Base-by-base conservation (phyloP, 1,140 invertebrate genomes). In the Gerris buenoi region DNA sequence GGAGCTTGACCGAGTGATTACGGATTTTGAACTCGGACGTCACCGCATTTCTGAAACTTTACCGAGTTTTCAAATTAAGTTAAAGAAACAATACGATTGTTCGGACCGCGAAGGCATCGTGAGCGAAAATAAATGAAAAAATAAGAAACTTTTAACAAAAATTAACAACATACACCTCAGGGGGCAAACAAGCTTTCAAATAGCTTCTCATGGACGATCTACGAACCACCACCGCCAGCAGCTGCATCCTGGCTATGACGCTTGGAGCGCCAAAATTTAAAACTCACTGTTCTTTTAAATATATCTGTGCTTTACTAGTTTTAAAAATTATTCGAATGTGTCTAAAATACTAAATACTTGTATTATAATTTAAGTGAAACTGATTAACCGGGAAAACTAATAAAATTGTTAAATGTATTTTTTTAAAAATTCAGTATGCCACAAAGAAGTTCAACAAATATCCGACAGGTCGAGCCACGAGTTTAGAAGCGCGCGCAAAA, bases 181-280 rank as follows among this genome's bases (percentile, higher is more conserved):
- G 58, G 22, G 22, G 23, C 65, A 67, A 25, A 61, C 65, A 67
- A 67, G 65, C 65, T 67, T 67, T 67, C 59, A 67, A 67, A 67
- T 58, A 58, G 65, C 65, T 67, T 67, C 33, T 46, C 59, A 27
- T 25, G 57, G 65, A 67, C 65, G 65, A 56, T 56, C 33, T 56
- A 67, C 58, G 15, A 61, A 29, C 65, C 26, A 26, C 27, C 15
- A 60, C 58, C 14, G 29, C 28, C 27, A 67, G 65, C 65, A 67
- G 65, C 65, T 67, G 65, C 65, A 59, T 63, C 65, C 56, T 28
- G 46, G 46, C 33, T 59, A n/a, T 18, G 10, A 27, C 2, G 27
- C 25, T n/a, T 26, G 2, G 5, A 33, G 58, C 65, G 65, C 27
- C 18, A 67, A 67, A 62, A 56, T 67, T 67, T 46, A 29, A 67